A percentile compares a stretch with the other conserved stretches of the same genome.
Evolutionary conservation across 2,888 invertebrate genomes (phyloP).

Genomic region (Erebia epiphron): DNA sequence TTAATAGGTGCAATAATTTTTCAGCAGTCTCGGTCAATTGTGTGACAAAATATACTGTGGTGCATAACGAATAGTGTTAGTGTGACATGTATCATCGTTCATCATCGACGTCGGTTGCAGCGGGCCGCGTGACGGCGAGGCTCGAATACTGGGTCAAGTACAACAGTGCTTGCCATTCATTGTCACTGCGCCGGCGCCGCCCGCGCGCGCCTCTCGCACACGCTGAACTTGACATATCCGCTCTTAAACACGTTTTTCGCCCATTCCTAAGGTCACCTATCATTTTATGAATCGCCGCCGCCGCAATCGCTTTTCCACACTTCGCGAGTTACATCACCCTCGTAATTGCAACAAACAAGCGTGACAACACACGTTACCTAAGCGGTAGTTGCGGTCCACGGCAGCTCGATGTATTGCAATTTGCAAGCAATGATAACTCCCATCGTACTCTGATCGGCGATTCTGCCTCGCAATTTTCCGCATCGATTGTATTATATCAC

Average conservation of each 20-base stretch:
- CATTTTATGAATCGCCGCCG: slow-evolving; percentile 34
- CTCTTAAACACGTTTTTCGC: slow-evolving; percentile 66
- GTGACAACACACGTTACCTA: slow-evolving; percentile 77
- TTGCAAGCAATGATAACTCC: slow-evolving; percentile 49
- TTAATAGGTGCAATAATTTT: background rate
- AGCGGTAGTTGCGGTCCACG: slow-evolving; percentile 62
- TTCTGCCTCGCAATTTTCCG: slow-evolving; percentile 55
- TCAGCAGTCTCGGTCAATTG: background rate
- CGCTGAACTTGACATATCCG: slow-evolving; percentile 78
- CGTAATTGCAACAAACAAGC: slow-evolving; percentile 70
- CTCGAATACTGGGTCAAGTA: slow-evolving; percentile 78
- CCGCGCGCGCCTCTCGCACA: slow-evolving; percentile 58
- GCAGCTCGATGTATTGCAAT: slow-evolving; percentile 66
- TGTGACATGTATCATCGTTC: slow-evolving; percentile 34
- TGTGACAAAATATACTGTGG: background rate
- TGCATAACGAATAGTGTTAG: slow-evolving; percentile 15
- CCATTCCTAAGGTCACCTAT: slow-evolving; percentile 57
- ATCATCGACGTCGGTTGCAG: slow-evolving; percentile 41
- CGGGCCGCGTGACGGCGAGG: slow-evolving; percentile 63
- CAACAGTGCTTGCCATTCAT: slow-evolving; percentile 82
- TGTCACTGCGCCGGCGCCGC: slow-evolving; percentile 60
- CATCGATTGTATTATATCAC: slow-evolving; percentile 53
- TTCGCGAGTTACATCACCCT: slow-evolving; percentile 62
- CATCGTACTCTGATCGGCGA: slow-evolving; percentile 52
- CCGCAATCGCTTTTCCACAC: slow-evolving; percentile 38